phyloP scores from a whole-genome alignment of 2,113 vertebrate species.

The Phylloscopus whistleri region DNA sequence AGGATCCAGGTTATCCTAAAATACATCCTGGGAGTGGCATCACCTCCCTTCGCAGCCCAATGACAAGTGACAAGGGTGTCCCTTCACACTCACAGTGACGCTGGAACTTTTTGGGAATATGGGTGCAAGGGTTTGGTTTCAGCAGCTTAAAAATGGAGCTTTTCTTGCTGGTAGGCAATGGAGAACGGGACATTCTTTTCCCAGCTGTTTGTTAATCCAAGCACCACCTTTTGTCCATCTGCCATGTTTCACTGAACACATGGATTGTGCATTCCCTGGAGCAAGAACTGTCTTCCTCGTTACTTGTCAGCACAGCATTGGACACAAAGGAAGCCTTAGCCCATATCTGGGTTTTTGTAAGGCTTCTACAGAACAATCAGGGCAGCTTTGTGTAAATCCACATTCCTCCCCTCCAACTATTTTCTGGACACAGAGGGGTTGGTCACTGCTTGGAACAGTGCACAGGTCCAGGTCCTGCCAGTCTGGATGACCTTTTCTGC shows the following conservation, averaged over 20 bases:
- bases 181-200: neutral
- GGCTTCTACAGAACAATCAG: neutral
- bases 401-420: neutral
- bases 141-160: neutral
- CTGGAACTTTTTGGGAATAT: neutral
- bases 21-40: neutral
- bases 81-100: neutral
- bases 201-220: slow-evolving; percentile 38
- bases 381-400: neutral
- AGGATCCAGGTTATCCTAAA: neutral
- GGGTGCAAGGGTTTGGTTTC: neutral
- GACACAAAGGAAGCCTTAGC: slow-evolving; percentile 8
- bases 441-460: neutral
- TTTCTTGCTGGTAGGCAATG: neutral
- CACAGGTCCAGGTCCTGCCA: neutral
- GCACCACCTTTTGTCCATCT: slow-evolving; percentile 52
- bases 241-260: slow-evolving; percentile 55
- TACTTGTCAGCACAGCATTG: slow-evolving; percentile 13
- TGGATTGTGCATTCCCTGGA: slow-evolving; percentile 34
- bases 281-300: slow-evolving; percentile 40
- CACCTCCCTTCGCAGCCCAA: neutral
- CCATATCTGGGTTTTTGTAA: neutral
- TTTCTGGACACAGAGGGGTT: neutral
- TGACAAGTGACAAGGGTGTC: neutral
- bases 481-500: neutral